Conservation (phyloP, 1,140 invertebrate species). For the Battus philenor region DNA sequence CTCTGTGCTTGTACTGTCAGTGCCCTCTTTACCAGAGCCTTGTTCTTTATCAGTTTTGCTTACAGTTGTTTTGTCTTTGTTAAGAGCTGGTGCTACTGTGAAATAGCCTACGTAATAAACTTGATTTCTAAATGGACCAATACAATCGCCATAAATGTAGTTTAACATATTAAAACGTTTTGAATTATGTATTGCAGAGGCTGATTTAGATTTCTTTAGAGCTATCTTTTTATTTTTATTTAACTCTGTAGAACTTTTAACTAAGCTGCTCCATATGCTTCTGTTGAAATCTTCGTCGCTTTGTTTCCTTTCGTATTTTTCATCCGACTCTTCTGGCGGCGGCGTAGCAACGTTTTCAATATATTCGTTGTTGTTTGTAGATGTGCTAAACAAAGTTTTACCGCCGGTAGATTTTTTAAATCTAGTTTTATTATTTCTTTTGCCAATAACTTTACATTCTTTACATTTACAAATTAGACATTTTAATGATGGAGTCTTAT, state of each 20-base stretch:
- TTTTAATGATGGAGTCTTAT: background rate
- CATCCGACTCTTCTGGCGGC: background rate
- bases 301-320: too few species aligned
- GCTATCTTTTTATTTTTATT: constrained; percentile 15
- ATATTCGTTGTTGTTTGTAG: too few species aligned
- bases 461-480: background rate
- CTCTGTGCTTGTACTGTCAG: constrained; percentile 20
- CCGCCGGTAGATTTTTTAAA: background rate
- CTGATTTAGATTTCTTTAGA: constrained; percentile 26
- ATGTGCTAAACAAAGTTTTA: too few species aligned
- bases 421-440: background rate
- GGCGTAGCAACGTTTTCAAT: too few species aligned
- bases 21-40: constrained; percentile 16
- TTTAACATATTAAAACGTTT: constrained; percentile 29
- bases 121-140: constrained; percentile 29
- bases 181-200: constrained; percentile 17
- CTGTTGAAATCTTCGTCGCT: background rate
- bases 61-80: constrained; percentile 19
- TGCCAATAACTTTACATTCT: background rate
- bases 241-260: constrained; percentile 27
- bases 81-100: constrained; percentile 38
- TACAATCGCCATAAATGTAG: constrained; percentile 45
- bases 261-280: background rate
- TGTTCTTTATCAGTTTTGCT: constrained; percentile 9
- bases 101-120: constrained; percentile 53